Evolutionary conservation across 2,888 invertebrate species (phyloP), one percentile per base, ranked within the genome.

Genomic region (Rhimphoctona megacephalus): DNA sequence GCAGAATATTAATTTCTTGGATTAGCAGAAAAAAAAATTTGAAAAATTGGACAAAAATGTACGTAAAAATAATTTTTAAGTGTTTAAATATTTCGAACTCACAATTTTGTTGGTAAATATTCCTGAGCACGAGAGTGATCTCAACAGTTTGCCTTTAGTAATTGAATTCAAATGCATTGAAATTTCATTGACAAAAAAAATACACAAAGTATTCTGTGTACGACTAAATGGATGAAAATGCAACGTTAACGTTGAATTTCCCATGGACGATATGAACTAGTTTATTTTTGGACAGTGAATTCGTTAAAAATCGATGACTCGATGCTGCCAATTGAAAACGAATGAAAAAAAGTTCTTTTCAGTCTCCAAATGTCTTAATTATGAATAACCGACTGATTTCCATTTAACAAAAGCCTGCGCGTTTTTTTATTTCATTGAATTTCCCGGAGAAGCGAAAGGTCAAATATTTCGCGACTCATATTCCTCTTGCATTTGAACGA

Each of bases 341-440:
- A 61, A 30, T 25, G 11, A 3, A 25, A 25, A 2, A 25, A 57
- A 3, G 25, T 25, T 57, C 3, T 9, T 61, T 61, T 61, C 7
- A 61, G 17, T 17, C 7, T 61, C 61, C 17, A 30, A 61, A 30
- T 61, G 17, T 14, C 30, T 61, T 19, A 61, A 14, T 61, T 61
- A 61, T 30, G 61, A 61, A 61, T 61, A 61, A 61, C 17, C 61
- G 61, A 61, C 61, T 61, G 61, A 61, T 30, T 61, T 61, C 5
- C 61, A 61, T 17, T 61, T 30, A 61, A 61, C 17, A 61, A 61
- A 61, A 57, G 11, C 61, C 61, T 61, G 17, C 17, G 17, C 17
- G 30, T 61, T 61, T 30, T 30, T 17, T 30, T 5, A 61, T 30
- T 30, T 61, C 1, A 61, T 30, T 30, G 2, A 17, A 61, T 61